Percentiles rank a stretch among this genome's conserved stretches.
Conservation (phyloP, 2,113 vertebrate species). For the Ivindomyrus marchei region DNA sequence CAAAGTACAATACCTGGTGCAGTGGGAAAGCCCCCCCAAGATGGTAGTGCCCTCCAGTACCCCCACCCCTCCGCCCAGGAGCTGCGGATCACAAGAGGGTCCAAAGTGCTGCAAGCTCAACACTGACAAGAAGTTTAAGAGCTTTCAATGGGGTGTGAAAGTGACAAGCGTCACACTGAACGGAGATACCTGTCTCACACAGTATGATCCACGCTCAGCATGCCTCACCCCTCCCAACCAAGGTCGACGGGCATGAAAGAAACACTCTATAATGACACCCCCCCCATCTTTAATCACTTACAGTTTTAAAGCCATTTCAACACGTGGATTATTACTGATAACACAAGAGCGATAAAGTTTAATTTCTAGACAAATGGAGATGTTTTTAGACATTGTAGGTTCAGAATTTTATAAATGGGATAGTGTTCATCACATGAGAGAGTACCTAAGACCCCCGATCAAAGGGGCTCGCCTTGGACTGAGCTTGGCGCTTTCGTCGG, state of each 20-base stretch:
- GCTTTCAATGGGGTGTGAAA: slow-evolving; percentile 57
- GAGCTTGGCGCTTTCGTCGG: background rate
- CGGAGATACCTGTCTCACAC: background rate
- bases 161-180: slow-evolving; percentile 36
- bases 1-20: background rate
- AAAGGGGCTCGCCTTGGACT: background rate
- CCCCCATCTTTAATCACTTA: background rate
- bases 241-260: background rate
- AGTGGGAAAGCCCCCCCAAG: background rate
- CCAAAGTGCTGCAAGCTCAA: slow-evolving; percentile 48
- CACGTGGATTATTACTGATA: background rate
- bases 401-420: background rate
- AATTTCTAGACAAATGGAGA: background rate
- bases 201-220: background rate
- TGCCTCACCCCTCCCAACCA: background rate
- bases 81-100: background rate
- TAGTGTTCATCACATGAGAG: background rate
- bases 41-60: background rate
- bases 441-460: background rate
- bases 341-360: background rate
- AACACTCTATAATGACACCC: background rate
- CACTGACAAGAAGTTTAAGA: slow-evolving; percentile 62
- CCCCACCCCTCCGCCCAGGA: slow-evolving; percentile 1
- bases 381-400: background rate
- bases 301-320: background rate